Evolutionary conservation across 2,797 vertebrate genomes (phyloP), one percentile per base, ranked within the genome.

Genomic region (Corythornis leucogaster): DNA sequence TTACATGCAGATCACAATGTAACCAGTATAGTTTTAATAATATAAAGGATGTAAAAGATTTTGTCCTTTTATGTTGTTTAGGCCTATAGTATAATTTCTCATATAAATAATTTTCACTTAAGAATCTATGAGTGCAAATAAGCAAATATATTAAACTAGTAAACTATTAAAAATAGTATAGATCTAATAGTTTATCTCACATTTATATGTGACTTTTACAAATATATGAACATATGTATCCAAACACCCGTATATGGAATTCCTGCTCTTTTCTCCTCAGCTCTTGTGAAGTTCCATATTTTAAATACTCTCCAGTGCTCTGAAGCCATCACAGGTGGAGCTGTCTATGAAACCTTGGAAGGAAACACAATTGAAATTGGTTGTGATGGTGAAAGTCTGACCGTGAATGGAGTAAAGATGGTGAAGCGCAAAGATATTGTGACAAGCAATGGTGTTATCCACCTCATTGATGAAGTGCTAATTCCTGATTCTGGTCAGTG

Each of bases 401-500:
- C 99, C 15, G 97, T 99, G 54, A 99, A 99, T 10, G 99, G 99
- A 20, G 89, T 99, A 89, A 99, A 99, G 97, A 99, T 99, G 98
- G 99, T 99, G 48, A 97, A 96, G 79, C 98, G 98, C 92, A 99
- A 99, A 96, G 99, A 99, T 90, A 99, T 99, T 48, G 98, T 99
- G 69, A 99, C 99, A 75, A 98, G 95, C 95, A 99, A 99, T 8
- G 99, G 99, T 0, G 99, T 99, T 82, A 99, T 99, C 94, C 99
- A 99, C 92, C 96, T 99, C 73, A 99, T 99, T 71, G 98, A 99
- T 89, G 62, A 98, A 96, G 99, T 99, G 61, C 97, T 99, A 67
- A 98, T 99, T 97, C 99, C 99, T 77, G 98, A 99, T 94, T 99
- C 99, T 92, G 99, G 99, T 99, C 85, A 98, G 98, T 95, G 57